phyloP scores from a whole-genome alignment of 2,113 vertebrate genomes.

The Ramphastos sulfuratus region DNA sequence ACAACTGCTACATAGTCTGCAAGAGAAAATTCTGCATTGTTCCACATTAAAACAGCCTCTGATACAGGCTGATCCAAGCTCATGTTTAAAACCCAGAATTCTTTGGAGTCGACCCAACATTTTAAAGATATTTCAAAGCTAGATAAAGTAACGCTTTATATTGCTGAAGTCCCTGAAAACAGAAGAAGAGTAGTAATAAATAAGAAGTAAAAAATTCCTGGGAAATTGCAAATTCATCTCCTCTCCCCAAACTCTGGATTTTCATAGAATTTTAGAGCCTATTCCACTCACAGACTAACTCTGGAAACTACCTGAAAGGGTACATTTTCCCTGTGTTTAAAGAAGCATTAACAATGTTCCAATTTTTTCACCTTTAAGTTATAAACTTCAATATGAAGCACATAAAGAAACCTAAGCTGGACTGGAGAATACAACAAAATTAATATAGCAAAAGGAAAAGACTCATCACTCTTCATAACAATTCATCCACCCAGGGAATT shows the following conservation, averaged over 20 bases:
- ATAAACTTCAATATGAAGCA: not conserved
- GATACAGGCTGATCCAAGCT: not conserved
- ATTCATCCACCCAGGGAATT: not conserved
- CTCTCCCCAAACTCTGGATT: not conserved
- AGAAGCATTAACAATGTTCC: not conserved
- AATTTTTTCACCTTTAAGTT: not conserved
- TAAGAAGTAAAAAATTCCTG: not conserved
- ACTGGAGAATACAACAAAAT: not conserved
- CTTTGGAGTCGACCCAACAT: not conserved
- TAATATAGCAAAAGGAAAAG: constrained; percentile 18
- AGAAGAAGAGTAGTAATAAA: not conserved
- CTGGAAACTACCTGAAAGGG: not conserved
- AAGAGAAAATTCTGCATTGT: not conserved
- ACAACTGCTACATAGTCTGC: fast-evolving
- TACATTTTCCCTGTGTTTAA: not conserved
- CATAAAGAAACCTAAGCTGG: not conserved
- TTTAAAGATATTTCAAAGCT: not conserved
- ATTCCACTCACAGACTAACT: not conserved
- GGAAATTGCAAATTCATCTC: not conserved
- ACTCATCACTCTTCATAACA: constrained; percentile 16
- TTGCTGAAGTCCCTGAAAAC: not conserved
- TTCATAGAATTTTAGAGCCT: not conserved
- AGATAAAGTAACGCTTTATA: not conserved
- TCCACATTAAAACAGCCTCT: not conserved
- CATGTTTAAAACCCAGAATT: not conserved